Conservation (phyloP, 2,797 vertebrate genomes). For the Periparus ater region DNA sequence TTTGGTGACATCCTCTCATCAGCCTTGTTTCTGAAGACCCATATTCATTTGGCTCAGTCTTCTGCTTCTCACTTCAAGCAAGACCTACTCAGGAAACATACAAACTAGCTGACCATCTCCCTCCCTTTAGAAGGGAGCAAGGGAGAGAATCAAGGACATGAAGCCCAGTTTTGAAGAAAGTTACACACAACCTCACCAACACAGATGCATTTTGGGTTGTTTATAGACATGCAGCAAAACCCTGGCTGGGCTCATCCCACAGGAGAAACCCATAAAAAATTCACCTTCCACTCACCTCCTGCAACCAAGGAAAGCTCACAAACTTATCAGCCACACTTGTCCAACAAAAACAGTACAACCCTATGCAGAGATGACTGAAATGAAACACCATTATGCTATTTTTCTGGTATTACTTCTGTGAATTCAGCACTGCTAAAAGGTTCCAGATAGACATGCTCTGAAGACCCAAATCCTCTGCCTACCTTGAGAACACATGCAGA, state of each 20-base stretch:
- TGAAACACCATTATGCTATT: constrained; percentile 21
- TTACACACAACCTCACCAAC: not conserved
- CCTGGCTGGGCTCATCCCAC: not conserved
- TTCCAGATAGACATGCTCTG: constrained; percentile 19
- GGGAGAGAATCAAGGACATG: not conserved
- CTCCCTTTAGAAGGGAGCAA: not conserved
- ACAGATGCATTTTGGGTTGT: constrained; percentile 2
- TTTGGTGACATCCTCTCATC: not conserved
- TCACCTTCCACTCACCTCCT: constrained; percentile 4
- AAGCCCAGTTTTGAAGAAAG: not conserved
- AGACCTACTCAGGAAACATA: not conserved
- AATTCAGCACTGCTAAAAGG: constrained; percentile 45
- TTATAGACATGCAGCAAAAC: not conserved
- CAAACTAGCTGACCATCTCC: not conserved
- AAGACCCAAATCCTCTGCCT: constrained; percentile 28
- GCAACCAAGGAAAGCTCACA: not conserved
- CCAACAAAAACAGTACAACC: constrained; percentile 5
- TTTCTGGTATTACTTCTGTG: constrained; percentile 44
- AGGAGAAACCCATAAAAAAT: constrained; percentile 4
- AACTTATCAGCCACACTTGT: constrained; percentile 2
- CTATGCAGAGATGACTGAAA: constrained; percentile 16
- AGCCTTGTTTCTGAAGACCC: not conserved
- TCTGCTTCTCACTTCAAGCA: not conserved
- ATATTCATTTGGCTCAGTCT: not conserved
- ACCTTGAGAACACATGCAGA: constrained; percentile 18